A percentile compares a stretch with the other conserved stretches of the same genome.
Conservation (phyloP, 2,888 invertebrate species). For the Plutella xylostella region DNA sequence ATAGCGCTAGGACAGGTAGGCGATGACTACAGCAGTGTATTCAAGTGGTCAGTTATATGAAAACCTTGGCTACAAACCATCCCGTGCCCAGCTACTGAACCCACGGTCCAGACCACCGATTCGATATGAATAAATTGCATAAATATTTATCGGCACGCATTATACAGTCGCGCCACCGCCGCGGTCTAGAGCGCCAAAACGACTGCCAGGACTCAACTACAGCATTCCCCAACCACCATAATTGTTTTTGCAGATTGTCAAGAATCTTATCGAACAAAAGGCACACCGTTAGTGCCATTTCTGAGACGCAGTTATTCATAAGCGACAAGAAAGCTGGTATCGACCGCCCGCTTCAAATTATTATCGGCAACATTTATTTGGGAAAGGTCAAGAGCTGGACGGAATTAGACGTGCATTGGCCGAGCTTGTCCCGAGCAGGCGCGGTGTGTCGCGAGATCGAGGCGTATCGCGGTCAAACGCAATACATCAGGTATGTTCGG, state of each 20-base stretch:
- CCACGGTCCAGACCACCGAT: constrained; percentile 15
- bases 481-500: constrained; percentile 6
- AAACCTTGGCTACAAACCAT: no score
- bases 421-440: no score
- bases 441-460: neutral
- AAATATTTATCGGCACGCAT: constrained; percentile 60
- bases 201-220: constrained; percentile 41
- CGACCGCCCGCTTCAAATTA: no score
- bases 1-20: no score
- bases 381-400: no score
- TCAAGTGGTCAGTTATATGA: no score
- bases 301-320: constrained; percentile 31
- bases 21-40: no score
- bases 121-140: constrained; percentile 61
- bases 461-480: neutral
- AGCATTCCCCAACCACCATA: constrained; percentile 49
- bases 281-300: constrained; percentile 59
- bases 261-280: constrained; percentile 43
- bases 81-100: constrained; percentile 18
- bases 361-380: no score
- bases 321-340: constrained; percentile 5
- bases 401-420: no score
- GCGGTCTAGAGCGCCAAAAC: constrained; percentile 39
- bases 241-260: constrained; percentile 57
- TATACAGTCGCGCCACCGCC: constrained; percentile 34